Base-by-base conservation (phyloP, 2,888 invertebrate species). In the Vesta saturnalis region DNA sequence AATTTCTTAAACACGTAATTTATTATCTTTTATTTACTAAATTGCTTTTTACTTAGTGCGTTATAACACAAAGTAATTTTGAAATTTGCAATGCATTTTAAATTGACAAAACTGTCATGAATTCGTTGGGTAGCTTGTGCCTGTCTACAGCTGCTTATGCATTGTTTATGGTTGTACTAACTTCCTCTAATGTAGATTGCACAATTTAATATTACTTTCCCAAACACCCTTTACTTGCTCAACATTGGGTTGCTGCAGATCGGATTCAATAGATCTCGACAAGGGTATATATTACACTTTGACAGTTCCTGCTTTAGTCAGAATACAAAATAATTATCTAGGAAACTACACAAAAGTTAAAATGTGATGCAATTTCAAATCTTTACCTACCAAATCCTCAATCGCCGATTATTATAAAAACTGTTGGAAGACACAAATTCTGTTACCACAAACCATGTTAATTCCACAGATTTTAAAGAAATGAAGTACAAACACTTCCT, bases 111-210 rank as follows among this genome's bases (percentile, higher is more conserved):
- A n/a, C n/a, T n/a, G n/a, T n/a, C n/a, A n/a, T n/a, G n/a, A n/a
- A n/a, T n/a, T n/a, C n/a, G n/a, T n/a, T n/a, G n/a, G n/a, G n/a
- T n/a, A n/a, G n/a, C n/a, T n/a, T n/a, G n/a, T n/a, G n/a, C n/a
- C n/a, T n/a, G n/a, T n/a, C n/a, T n/a, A n/a, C n/a, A n/a, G n/a
- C n/a, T n/a, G n/a, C n/a, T n/a, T n/a, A n/a, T n/a, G n/a, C n/a
- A n/a, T 70, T 0, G 75, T 78, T 5, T 77, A 69, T 66, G 78
- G 77, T 10, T 78, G 78, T 59, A 52, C 68, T 4, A 77, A 76
- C 39, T 39, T 3, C 64, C 2, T 60, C 62, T 8, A 70, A 22
- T 18, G 52, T 46, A 12, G 70, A 72, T 47, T 64, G 69, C 30
- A 62, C 64, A 1, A 60, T 77, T 12, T 70, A 73, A 14, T 77